Conservation (phyloP, 2,888 invertebrate genomes). For the Yponomeuta malinellus region DNA sequence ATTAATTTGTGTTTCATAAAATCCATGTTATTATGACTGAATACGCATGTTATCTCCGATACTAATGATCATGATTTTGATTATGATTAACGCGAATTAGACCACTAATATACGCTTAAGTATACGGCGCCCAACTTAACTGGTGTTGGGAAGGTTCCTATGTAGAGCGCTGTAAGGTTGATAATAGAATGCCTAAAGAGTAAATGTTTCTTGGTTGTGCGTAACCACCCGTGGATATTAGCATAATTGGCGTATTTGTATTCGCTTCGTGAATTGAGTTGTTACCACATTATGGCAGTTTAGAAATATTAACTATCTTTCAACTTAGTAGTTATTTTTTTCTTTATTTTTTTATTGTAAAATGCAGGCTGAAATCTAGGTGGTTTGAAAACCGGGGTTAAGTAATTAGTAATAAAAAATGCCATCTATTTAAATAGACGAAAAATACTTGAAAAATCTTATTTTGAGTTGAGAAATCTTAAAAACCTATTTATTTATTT, state of each 20-base stretch:
- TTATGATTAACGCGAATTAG: constrained; percentile 10
- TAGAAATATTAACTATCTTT: not conserved
- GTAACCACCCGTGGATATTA: constrained; percentile 29
- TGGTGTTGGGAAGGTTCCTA: not conserved
- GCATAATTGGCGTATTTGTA: constrained; percentile 33
- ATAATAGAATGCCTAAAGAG: not conserved
- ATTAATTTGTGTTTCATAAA: not conserved
- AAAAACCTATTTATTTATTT: too few relatives aligned
- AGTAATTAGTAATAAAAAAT: too few relatives aligned
- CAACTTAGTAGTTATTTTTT: constrained; percentile 1
- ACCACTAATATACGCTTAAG: not conserved
- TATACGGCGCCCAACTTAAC: not conserved
- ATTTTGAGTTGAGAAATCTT: too few relatives aligned
- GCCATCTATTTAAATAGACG: too few relatives aligned
- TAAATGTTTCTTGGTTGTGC: constrained; percentile 3
- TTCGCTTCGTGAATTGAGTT: constrained; percentile 25
- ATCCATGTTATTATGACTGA: constrained; percentile 9
- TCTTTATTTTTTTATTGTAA: not conserved
- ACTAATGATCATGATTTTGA: constrained; percentile 12
- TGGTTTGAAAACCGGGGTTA: too few relatives aligned
- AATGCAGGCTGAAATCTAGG: not conserved
- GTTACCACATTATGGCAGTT: constrained; percentile 26
- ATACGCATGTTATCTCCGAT: constrained; percentile 9
- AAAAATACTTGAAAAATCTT: too few relatives aligned
- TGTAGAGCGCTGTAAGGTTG: not conserved